Evolutionary conservation across 2,113 vertebrate species (phyloP), one percentile per base, ranked within the genome.

Genomic region (Platanista minor): DNA sequence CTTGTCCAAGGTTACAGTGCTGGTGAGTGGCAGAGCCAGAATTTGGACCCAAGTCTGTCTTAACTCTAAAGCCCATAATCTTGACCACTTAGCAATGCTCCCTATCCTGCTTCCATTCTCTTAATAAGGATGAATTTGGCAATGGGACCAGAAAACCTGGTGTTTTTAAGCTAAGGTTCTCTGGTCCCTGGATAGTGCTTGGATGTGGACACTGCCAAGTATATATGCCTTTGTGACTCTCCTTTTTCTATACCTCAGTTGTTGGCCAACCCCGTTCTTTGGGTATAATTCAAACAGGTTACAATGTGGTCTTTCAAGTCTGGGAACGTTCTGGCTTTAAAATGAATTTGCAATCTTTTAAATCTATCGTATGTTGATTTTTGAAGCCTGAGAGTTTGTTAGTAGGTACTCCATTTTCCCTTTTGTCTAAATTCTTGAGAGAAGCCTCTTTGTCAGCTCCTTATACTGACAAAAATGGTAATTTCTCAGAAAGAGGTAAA

Each of bases 401-500:
- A 80, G 43, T 52, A 93, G 61, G 52, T 21, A 77, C 7, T 57
- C 62, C 91, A 87, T 78, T 43, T 93, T 88, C 54, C 9, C 13
- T 87, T 78, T 83, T 89, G 11, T 72, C 27, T 87, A 62, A 66
- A 43, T 95, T 95, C 33, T 93, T 69, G 27, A 83, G 39, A 49
- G 21, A 93, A 86, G 31, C 4, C 31, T 96, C 33, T 41, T 87
- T 94, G 39, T 87, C 87, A 92, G 2, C 9, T 84, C 20, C 20
- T 84, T 75, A 86, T 5, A 49, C 6, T 90, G 62, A 59, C 27
- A 81, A 83, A 78, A 93, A 69, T 90, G 29, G 8, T 67, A 52
- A 80, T 90, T 95, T 96, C 62, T 90, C 39, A 84, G 52, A 80
- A 94, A 91, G 78, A 95, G 11, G 33, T 87, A 69, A 95, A 52